Base-by-base conservation (phyloP, 2,113 vertebrate species). In the Seriola dumerili region DNA sequence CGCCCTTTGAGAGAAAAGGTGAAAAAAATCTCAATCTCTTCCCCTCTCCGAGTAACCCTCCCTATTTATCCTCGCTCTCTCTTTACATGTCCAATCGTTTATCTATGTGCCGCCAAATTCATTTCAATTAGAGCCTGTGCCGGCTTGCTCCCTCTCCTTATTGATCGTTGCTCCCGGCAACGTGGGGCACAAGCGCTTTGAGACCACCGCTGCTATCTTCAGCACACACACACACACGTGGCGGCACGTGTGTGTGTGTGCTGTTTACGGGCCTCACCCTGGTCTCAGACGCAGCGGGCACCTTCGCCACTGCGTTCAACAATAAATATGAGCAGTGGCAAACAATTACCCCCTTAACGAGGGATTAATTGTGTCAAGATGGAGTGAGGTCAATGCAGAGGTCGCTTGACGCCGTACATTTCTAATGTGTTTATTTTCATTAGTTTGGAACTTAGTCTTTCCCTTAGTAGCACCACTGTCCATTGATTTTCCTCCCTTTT, bases 351-450 rank as follows among this genome's bases (percentile, higher is more conserved):
- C 87, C 82, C 86, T 92, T 95, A 95, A 95, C 91, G 93, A 95
- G 93, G 93, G 91, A 94, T 95, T 95, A 94, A 95, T 95, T 95
- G 91, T 94, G 94, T 93, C 93, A 93, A 93, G 92, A 95, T 94
- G 92, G 94, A 95, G 93, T 91, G 93, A 94, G 93, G 91, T 92
- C 90, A 89, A 38, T 80, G 52, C 87, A 92, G 90, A 88, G 92
- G 86, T 92, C 82, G 86, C 64, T 88, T 83, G 83, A 85, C 83
- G 90, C 88, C 83, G 91, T 84, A 91, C 93, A 93, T 95, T 93
- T 91, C 89, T 94, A 94, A 94, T 94, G 93, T 95, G 96, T 97
- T 97, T 97, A 96, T 97, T 96, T 96, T 95, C 92, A 93, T 96
- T 95, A 93, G 93, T 96, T 95, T 95, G 95, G 91, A 95, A 96